phyloP scores from a whole-genome alignment of 2,888 invertebrate species.

The Malacosoma neustria region DNA sequence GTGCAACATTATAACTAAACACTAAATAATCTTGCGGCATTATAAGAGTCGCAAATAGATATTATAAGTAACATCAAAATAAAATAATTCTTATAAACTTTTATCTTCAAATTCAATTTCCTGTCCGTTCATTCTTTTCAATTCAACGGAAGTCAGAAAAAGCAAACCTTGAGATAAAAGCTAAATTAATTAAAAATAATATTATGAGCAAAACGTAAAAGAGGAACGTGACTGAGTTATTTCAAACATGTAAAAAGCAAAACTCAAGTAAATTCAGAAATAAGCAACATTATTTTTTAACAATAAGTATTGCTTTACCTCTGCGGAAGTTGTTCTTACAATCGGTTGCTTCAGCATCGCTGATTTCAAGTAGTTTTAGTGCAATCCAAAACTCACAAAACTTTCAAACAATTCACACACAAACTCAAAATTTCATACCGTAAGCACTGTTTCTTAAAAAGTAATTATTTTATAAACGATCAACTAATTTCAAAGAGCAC shows the following conservation, averaged over 20 bases:
- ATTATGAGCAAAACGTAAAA: neutral
- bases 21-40: no score
- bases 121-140: no score
- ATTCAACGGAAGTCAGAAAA: neutral
- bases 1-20: no score
- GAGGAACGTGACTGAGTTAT: neutral
- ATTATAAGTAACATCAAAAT: neutral
- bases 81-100: neutral
- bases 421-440: neutral
- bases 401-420: neutral
- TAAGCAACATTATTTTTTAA: slow-evolving; percentile 12
- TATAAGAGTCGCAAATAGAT: no score
- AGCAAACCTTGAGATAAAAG: neutral
- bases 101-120: neutral
- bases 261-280: neutral
- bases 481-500: neutral
- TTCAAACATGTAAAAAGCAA: neutral
- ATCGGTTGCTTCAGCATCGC: slow-evolving; percentile 41
- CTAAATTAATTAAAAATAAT: neutral
- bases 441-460: neutral
- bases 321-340: slow-evolving; percentile 42
- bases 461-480: neutral
- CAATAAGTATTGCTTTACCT: slow-evolving; percentile 34
- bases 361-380: slow-evolving; percentile 45
- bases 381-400: slow-evolving; percentile 34